Evolutionary conservation across 2,888 invertebrate species (phyloP), one percentile per base, ranked within the genome.

Genomic region (Pimpla rufipes): DNA sequence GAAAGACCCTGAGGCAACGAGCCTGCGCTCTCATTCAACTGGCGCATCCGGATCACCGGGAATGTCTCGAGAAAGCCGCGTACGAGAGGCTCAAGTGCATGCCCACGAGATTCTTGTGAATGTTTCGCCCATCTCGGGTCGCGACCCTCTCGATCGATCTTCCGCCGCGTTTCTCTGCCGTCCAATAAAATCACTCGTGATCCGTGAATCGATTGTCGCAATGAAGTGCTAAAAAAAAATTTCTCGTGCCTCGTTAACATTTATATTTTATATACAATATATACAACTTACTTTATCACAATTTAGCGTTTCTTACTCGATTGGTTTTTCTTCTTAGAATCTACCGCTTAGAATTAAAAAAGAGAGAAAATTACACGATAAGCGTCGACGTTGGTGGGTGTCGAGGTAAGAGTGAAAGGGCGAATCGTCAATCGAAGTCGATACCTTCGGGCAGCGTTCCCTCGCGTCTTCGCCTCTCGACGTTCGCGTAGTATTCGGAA

Each of bases 401-500:
- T 47, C n/a, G 23, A 40, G 6, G 45, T 66, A 7, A 23, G 45
- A 13, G 2, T 29, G 18, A 66, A 66, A 29, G 5, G 29, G 5
- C 13, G 16, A 67, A 79, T 47, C 47, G 50, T 47, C 40, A 64
- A 85, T 86, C 88, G 90, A 94, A 94, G 79, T 94, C 93, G 88
- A 96, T 95, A 89, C 95, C 95, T 84, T 94, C 93, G 0, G 97
- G 96, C 79, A 97, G 90, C 0, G 95, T 95, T 0, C 96, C 96
- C 88, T 95, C 95, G 83, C 94, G 93, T 84, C 95, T 94, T 2
- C 96, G 96, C 85, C 94, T 95, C 50, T 96, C 96, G 0, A 97
- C 95, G 90, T 96, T 96, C 81, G 95, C 94, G 88, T 96, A 97
- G 94, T 96, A 98, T 89, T 96, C 96, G 0, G 96, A 94, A 92